phyloP scores from a whole-genome alignment of 2,888 invertebrate genomes.

The Andrena fulva region DNA sequence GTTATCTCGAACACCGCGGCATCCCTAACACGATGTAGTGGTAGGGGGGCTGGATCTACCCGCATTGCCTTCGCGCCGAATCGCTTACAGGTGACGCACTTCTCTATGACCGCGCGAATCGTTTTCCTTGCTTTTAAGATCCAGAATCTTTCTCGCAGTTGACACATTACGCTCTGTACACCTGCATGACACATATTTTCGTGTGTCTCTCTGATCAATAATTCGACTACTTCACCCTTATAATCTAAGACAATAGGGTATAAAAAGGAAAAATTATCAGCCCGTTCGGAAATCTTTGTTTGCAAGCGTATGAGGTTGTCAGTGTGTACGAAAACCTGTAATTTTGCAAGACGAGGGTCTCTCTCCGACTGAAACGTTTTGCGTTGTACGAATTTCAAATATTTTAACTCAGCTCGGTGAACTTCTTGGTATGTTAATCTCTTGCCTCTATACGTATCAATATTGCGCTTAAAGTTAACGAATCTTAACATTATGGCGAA shows the following conservation, averaged over 20 bases:
- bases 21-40: not conserved
- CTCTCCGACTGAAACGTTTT: not conserved
- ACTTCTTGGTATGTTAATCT: too few relatives aligned
- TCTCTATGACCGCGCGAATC: not conserved
- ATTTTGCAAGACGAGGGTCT: not conserved
- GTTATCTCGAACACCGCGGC: not conserved
- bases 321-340: too few relatives aligned
- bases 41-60: not conserved
- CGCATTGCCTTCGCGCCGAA: not conserved
- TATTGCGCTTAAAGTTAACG: not conserved
- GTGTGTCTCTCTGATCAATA: not conserved
- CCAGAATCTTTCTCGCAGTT: not conserved
- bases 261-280: too few relatives aligned
- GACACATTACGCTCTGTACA: not conserved
- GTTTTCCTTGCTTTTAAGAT: not conserved
- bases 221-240: too few relatives aligned
- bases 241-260: too few relatives aligned
- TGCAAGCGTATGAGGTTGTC: too few relatives aligned
- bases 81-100: not conserved
- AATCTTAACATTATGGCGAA: slow-evolving; percentile 3
- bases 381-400: not conserved
- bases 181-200: not conserved
- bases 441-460: too few relatives aligned
- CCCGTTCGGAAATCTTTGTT: too few relatives aligned
- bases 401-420: too few relatives aligned